Evolutionary conservation across 2,797 vertebrate genomes (phyloP), one percentile per base, ranked within the genome.

Genomic region (Hippoglossus hippoglossus): DNA sequence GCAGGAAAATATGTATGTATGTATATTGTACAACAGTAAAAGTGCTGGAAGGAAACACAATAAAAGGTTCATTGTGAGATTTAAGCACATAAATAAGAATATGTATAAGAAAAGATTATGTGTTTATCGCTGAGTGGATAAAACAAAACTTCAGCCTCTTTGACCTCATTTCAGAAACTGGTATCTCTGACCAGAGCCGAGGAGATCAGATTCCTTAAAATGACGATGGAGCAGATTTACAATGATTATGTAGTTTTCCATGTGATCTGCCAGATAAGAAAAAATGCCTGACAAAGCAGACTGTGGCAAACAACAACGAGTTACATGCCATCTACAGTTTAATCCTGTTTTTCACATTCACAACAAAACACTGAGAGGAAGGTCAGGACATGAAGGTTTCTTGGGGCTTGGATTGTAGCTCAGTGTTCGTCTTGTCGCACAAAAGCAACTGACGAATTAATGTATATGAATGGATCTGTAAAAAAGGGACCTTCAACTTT

Each of bases 401-500:
- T 46, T 44, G 41, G 12, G 41, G 41, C 41, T 13, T 6, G 41
- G 41, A 31, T 52, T 25, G 21, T 41, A 28, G 25, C 41, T 11
- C 4, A 60, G 12, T 13, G 58, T 26, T 46, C 2, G 0, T 12
- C 10, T 19, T 46, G 3, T 28, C 12, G 24, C 16, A 61, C 16
- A 28, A n/a, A n/a, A 47, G 22, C 22, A 1, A 18, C 22, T 10
- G 10, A 18, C 5, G 12, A 60, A 61, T 61, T 10, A 61, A 6
- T 44, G 3, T 24, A 25, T 41, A 31, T 24, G 13, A 75, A 57
- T 68, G 31, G 18, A 63, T 51, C 15, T 50, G 10, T 50, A n/a
- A 25, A 73, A 46, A 51, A 24, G 61, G 11, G 6, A 21, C 1
- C 25, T 21, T 39, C 6, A 63, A 53, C 54, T 21, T 24, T 28